Evolutionary conservation across 64 coral and sea anemone genomes (phyloP).

Genomic region (Pachyseris speciosa): DNA sequence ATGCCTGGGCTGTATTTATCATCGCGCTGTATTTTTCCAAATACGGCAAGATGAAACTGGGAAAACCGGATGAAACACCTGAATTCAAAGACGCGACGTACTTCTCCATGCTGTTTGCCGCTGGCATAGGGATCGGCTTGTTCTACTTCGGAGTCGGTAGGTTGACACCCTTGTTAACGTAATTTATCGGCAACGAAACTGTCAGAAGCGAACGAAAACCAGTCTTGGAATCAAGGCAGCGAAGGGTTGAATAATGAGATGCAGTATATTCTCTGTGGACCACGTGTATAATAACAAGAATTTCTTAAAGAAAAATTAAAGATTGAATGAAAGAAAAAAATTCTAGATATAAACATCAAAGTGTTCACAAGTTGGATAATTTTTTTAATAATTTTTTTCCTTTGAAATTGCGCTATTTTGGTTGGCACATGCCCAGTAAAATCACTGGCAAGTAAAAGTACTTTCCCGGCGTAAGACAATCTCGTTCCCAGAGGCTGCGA

Average conservation of each 20-base stretch:
- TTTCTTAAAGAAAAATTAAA: too few species aligned
- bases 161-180: not conserved
- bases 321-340: not conserved
- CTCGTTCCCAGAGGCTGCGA: too few species aligned
- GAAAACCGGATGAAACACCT: conserved; percentile 57
- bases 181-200: not conserved
- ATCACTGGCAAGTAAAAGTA: conserved; percentile 9
- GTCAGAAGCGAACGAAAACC: not conserved
- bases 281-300: too few species aligned
- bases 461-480: not conserved
- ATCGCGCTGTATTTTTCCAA: conserved; percentile 49
- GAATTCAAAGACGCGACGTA: conserved; percentile 62
- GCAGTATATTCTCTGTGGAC: too few species aligned
- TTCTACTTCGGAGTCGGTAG: too few species aligned
- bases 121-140: too few species aligned
- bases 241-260: not conserved
- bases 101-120: conserved; percentile 76
- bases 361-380: too few species aligned
- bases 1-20: conserved; percentile 62
- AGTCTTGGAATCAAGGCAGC: not conserved
- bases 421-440: conserved; percentile 10
- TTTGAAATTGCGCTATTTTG: not conserved
- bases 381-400: not conserved
- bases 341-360: too few species aligned
- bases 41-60: too few species aligned